These are phyloP conservation scores for Tipula vernalis DNA, from an alignment of 2,888 invertebrate genomes.

Conservation along the genomic window DNA sequence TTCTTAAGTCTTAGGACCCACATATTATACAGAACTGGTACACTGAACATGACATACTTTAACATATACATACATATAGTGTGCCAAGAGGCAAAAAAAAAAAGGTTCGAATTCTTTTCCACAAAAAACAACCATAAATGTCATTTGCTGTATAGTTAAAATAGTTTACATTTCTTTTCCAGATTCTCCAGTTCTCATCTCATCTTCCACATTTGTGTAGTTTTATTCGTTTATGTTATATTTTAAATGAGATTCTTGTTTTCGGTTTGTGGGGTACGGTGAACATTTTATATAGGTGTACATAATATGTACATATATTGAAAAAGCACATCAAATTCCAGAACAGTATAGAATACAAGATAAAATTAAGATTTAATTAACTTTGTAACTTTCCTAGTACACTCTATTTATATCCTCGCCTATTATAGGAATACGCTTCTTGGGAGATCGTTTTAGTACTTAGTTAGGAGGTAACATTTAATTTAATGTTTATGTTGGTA, in stretches of 20 bases:
- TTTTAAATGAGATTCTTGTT: neutral
- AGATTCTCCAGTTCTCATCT: neutral
- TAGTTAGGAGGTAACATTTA: neutral
- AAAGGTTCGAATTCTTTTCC: neutral
- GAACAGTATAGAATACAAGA: neutral
- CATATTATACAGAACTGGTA: neutral
- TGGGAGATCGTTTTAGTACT: neutral
- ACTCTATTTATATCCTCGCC: neutral
- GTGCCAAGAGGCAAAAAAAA: neutral
- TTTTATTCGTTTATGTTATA: neutral
- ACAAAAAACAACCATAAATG: neutral
- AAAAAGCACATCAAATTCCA: neutral
- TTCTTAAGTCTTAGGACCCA: neutral
- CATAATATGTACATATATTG: neutral
- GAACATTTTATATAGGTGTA: neutral
- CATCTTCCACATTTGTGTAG: neutral
- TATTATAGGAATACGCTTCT: neutral
- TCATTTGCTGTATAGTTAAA: neutral
- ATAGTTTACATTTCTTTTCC: neutral
- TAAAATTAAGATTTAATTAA: neutral
- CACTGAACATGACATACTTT: neutral
- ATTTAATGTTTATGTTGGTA: neutral
- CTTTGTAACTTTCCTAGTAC: neutral
- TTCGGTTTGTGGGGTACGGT: neutral
- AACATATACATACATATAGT: neutral